A percentile compares a stretch with the other conserved stretches of the same genome.
phyloP scores from a whole-genome alignment of 2,888 invertebrate species.

The Tuta absoluta region DNA sequence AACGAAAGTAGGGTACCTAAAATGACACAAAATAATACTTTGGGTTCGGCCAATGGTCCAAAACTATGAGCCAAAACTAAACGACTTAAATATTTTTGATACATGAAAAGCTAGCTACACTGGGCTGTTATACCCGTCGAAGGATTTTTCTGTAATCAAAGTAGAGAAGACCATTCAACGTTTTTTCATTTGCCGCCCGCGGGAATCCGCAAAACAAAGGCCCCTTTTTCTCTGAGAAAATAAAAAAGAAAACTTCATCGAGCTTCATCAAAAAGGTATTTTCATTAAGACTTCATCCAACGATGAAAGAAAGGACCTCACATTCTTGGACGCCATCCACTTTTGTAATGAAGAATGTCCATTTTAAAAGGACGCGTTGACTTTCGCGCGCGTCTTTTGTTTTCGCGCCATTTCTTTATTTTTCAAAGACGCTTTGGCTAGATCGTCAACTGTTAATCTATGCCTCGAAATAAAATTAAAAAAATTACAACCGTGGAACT shows the following conservation, averaged over 20 bases:
- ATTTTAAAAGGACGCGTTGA: conserved; percentile 58
- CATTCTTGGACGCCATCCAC: conserved; percentile 67
- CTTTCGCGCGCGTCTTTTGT: conserved; percentile 48
- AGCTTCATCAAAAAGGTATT: conserved; percentile 77
- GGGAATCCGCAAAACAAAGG: conserved; percentile 26
- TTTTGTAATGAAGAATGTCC: conserved; percentile 77
- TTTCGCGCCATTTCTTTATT: conserved; percentile 50
- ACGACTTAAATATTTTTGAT: too few species aligned
- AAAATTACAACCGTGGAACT: too few species aligned
- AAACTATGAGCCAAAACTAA: too few species aligned
- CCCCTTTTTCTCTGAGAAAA: conserved; percentile 51
- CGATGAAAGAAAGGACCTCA: conserved; percentile 70
- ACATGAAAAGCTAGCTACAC: too few species aligned
- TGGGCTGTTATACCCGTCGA: not conserved
- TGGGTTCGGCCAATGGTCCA: too few species aligned
- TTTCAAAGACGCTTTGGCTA: conserved; percentile 14
- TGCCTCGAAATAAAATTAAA: too few species aligned
- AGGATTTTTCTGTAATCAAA: conserved; percentile 15
- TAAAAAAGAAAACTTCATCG: conserved; percentile 34
- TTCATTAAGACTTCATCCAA: conserved; percentile 72
- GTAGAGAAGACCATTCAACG: conserved; percentile 25
- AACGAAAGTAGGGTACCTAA: too few species aligned
- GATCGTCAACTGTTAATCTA: too few species aligned
- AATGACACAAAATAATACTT: too few species aligned
- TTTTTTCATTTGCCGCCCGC: conserved; percentile 30